Evolutionary conservation across 2,888 invertebrate genomes (phyloP).

Genomic region (Drosophila subsilvestris): DNA sequence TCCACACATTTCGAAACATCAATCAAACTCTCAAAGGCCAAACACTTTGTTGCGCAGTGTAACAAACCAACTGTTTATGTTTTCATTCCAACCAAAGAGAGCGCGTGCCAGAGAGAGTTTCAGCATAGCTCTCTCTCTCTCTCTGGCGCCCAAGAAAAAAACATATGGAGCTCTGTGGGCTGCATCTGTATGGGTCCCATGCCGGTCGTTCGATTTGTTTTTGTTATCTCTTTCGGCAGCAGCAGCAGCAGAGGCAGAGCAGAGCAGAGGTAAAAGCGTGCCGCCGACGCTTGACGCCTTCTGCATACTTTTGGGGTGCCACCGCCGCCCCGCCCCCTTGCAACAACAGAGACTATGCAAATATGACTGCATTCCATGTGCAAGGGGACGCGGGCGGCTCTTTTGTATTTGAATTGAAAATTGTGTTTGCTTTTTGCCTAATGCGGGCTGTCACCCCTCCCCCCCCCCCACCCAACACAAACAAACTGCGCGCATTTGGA

Average conservation of each 20-base stretch:
- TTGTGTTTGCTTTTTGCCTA: slow-evolving; percentile 49
- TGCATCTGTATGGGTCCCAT: slow-evolving; percentile 40
- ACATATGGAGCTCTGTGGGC: slow-evolving; percentile 43
- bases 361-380: slow-evolving; percentile 56
- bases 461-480: background rate
- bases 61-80: slow-evolving; percentile 61
- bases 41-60: slow-evolving; percentile 42
- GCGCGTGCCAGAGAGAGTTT: slow-evolving; percentile 2
- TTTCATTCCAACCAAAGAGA: slow-evolving; percentile 56
- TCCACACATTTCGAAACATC: background rate
- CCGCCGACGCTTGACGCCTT: slow-evolving; percentile 29
- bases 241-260: slow-evolving; percentile 28
- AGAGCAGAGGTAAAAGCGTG: background rate
- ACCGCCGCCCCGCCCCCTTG: slow-evolving; percentile 1
- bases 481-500: slow-evolving; percentile 64
- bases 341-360: slow-evolving; percentile 52
- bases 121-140: slow-evolving; percentile 7
- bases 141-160: slow-evolving; percentile 28
- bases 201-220: slow-evolving; percentile 68
- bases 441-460: slow-evolving; percentile 51
- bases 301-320: slow-evolving; percentile 73
- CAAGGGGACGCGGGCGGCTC: slow-evolving; percentile 13
- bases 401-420: slow-evolving; percentile 18
- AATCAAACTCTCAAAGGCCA: background rate
- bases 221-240: slow-evolving; percentile 61